Evolutionary conservation across 2,797 vertebrate genomes (phyloP).

Genomic region (Lutra lutra): DNA sequence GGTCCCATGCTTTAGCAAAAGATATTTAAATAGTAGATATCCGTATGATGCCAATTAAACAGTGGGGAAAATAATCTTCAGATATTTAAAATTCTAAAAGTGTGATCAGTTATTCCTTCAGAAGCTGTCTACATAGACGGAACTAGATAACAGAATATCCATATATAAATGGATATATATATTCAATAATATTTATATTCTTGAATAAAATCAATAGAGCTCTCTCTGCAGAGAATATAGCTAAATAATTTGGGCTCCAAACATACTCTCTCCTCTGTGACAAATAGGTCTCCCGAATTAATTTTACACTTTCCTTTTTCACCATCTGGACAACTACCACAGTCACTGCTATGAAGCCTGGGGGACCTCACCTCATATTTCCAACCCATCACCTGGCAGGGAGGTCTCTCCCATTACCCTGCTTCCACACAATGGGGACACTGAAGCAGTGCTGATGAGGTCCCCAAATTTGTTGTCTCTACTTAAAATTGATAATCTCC

Average conservation of each 20-base stretch:
- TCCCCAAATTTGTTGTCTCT: constrained; percentile 88
- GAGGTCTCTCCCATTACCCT: constrained; percentile 60
- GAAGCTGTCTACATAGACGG: background rate
- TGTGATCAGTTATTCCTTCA: background rate
- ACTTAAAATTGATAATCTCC: constrained; percentile 91
- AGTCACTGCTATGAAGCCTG: background rate
- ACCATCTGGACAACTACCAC: background rate
- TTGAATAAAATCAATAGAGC: background rate
- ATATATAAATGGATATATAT: background rate
- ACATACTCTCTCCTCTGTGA: background rate
- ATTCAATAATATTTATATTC: background rate
- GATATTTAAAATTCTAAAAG: background rate
- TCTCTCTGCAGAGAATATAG: background rate
- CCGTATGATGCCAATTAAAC: background rate
- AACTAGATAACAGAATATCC: background rate
- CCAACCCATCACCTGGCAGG: background rate
- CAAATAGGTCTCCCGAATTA: background rate
- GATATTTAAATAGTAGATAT: background rate
- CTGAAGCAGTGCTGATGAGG: constrained; percentile 87
- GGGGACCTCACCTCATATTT: background rate
- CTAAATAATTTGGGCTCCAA: background rate
- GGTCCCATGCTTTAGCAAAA: background rate
- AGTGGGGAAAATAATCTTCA: background rate
- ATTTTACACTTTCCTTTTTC: background rate
- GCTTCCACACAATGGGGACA: constrained; percentile 80